Base-by-base conservation (phyloP, 2,888 invertebrate genomes). In the Drosophila acutilabella region DNA sequence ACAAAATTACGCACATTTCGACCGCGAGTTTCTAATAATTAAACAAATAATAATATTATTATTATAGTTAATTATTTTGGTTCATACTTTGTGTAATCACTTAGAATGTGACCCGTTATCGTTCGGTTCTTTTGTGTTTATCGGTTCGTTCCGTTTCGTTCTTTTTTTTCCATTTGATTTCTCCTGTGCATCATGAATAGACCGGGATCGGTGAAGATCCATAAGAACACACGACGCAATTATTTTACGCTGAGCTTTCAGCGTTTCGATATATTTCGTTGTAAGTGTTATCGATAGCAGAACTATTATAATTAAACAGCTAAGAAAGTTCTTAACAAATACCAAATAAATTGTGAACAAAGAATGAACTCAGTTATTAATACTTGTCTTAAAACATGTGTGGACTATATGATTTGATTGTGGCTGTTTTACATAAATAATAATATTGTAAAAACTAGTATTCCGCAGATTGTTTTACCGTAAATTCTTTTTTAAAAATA, bases 201-300 rank as follows among this genome's bases (percentile, higher is more conserved):
- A 91, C 79, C 88, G 71, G 88, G 90, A 8, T 88, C 83, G 30
- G 64, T 77, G 36, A 88, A 83, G 44, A 74, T 83, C 18, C 88
- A 89, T 53, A 91, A 91, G 68, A 90, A 90, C 47, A 82, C 87
- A 59, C 81, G 90, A 45, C 87, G 91, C 8, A 91, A 89, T 53
- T 91, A 91, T 64, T 91, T 91, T 58, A 90, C 91, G 4, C 78
- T 91, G 30, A 90, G 90, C 52, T 90, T 91, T 61, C 83, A 90
- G 11, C 85, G 90, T 16, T 91, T 91, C 71, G 90, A 90, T 66
- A 86, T 91, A 56, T 91, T 91, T 71, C 89, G 91, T 45, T 85
- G 90, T 91, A 89, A 91, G 90, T 90, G 73, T 16, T 8, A 53
- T 64, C 54, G 51, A 33, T 36, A 18, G n/a, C n/a, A 7, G 33